phyloP scores from a whole-genome alignment of 2,113 vertebrate species.

The Oncorhynchus masou region DNA sequence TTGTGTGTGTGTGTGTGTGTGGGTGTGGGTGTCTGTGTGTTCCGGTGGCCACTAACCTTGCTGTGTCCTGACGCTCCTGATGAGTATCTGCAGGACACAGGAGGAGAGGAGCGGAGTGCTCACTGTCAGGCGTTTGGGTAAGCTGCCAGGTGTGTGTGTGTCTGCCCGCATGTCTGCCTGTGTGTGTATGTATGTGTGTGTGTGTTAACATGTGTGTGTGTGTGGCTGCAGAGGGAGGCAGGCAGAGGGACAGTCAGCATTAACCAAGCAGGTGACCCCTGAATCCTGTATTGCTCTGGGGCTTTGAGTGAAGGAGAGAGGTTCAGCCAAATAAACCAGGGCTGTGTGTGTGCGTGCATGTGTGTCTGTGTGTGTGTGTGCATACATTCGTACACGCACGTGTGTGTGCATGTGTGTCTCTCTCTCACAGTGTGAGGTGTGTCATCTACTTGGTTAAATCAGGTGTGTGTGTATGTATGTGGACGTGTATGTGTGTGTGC shows the following conservation, averaged over 20 bases:
- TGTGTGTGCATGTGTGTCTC: constrained; percentile 23
- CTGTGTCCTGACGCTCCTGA: constrained; percentile 99
- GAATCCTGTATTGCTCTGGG: constrained; percentile 92
- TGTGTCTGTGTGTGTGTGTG: background rate
- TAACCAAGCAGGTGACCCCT: constrained; percentile 99
- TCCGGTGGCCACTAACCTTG: constrained; percentile 97
- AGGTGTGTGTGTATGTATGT: constrained; percentile 64
- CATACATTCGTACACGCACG: background rate
- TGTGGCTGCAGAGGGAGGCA: constrained; percentile 74
- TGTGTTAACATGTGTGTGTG: constrained; percentile 24
- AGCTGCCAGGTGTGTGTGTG: constrained; percentile 68
- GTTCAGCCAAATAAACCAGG: constrained; percentile 62
- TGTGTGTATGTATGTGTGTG: constrained; percentile 26
- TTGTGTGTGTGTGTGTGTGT: constrained; percentile 23
- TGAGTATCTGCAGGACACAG: constrained; percentile 99
- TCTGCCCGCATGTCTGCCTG: constrained; percentile 67
- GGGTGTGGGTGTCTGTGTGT: constrained; percentile 46
- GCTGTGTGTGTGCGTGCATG: constrained; percentile 11
- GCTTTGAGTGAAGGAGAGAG: constrained; percentile 80
- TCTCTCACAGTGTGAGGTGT: constrained; percentile 65
- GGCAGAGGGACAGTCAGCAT: constrained; percentile 93
- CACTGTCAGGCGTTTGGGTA: constrained; percentile 66
- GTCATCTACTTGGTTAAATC: constrained; percentile 72
- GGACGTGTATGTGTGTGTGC: constrained; percentile 69
- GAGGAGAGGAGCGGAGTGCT: constrained; percentile 77